Conservation (phyloP, 2,888 invertebrate species). For the Sialis lutaria region DNA sequence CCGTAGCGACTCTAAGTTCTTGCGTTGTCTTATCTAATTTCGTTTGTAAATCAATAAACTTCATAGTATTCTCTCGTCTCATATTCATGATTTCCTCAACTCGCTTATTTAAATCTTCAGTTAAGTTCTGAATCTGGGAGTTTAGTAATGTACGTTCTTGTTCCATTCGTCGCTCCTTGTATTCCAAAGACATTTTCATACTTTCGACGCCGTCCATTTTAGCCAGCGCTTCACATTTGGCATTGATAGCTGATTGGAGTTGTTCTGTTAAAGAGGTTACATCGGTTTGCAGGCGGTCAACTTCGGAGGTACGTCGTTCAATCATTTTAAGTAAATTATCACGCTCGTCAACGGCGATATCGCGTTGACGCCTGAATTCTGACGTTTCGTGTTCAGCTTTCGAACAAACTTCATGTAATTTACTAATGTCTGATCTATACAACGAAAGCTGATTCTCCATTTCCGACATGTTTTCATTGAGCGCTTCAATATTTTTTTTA, state of each 20-base stretch:
- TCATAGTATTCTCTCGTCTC: constrained; percentile 52
- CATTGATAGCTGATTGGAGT: constrained; percentile 52
- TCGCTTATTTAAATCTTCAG: constrained; percentile 60
- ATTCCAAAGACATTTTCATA: constrained; percentile 59
- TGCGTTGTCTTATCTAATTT: constrained; percentile 63
- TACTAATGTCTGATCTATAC: constrained; percentile 42
- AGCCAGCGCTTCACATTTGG: constrained; percentile 70
- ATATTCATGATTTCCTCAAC: constrained; percentile 61
- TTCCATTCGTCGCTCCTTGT: constrained; percentile 68
- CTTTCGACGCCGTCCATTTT: constrained; percentile 66
- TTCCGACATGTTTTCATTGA: constrained; percentile 42
- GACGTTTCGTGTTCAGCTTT: constrained; percentile 47
- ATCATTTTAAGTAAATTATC: constrained; percentile 54
- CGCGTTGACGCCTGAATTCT: constrained; percentile 49
- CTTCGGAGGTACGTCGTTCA: constrained; percentile 52
- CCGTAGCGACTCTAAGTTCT: constrained; percentile 55
- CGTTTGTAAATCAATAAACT: constrained; percentile 49
- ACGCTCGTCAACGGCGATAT: constrained; percentile 54
- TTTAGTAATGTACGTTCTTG: constrained; percentile 61
- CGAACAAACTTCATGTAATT: constrained; percentile 41
- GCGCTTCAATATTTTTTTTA: constrained; percentile 39
- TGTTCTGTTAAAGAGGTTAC: constrained; percentile 52
- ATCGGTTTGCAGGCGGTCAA: constrained; percentile 54
- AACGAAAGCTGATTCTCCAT: constrained; percentile 44
- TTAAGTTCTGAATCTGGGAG: constrained; percentile 61